phyloP scores from a whole-genome alignment of 2,797 vertebrate genomes.

The Podarcis lilfordi region DNA sequence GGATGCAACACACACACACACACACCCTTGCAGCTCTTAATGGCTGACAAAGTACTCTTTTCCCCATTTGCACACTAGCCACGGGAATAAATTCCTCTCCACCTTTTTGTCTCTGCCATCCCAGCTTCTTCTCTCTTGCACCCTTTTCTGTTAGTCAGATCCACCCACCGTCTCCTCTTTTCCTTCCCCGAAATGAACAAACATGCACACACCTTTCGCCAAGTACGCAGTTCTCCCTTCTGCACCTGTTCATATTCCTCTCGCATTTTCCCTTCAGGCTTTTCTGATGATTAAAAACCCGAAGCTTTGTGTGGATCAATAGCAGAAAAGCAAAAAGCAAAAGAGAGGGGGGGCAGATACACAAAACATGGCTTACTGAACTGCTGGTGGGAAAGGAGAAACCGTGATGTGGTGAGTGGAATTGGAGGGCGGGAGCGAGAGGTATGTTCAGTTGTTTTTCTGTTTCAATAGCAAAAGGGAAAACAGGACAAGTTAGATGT shows the following conservation, averaged over 20 bases:
- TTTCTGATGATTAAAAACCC: slow-evolving; percentile 19
- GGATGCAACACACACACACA: not conserved
- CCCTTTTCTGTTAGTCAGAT: not conserved
- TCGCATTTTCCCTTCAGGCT: not conserved
- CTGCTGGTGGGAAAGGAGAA: not conserved
- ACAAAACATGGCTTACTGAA: not conserved
- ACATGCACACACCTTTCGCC: not conserved
- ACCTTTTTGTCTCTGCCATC: not conserved
- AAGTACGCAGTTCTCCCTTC: not conserved
- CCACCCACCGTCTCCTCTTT: not conserved
- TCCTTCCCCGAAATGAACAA: not conserved
- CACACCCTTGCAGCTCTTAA: not conserved
- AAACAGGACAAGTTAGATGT: not conserved
- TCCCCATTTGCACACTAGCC: not conserved
- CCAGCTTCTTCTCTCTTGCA: not conserved
- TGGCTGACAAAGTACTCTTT: not conserved
- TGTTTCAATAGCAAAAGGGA: not conserved
- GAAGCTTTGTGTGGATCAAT: slow-evolving; percentile 17
- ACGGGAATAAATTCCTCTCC: no score
- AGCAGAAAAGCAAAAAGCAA: not conserved
- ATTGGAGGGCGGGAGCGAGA: no score
- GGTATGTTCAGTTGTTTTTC: not conserved
- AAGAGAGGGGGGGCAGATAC: not conserved
- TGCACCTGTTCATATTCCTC: not conserved
- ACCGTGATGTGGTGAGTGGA: no score